Conservation (phyloP, 92 coral and sea anemone species). For the Phenganax marumi region DNA sequence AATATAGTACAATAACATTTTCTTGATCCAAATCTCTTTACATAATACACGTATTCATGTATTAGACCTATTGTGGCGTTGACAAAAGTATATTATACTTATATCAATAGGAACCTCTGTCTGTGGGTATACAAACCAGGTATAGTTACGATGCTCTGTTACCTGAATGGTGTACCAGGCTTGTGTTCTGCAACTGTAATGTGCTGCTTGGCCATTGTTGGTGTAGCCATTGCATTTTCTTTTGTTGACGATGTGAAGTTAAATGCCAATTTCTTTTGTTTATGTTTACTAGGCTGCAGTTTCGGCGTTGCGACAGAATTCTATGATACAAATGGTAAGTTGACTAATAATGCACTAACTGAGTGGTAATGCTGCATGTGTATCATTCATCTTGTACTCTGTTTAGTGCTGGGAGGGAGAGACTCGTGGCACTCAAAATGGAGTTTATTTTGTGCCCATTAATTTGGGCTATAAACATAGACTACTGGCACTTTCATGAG, state of each 20-base stretch:
- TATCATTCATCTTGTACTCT: no score
- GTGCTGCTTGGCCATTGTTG: not conserved
- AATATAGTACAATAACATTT: no score
- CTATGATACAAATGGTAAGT: not conserved
- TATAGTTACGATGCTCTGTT: not conserved
- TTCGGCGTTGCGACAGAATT: not conserved
- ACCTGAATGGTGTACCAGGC: conserved; percentile 35
- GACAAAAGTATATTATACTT: not conserved
- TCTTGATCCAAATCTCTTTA: no score
- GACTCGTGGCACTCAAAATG: no score
- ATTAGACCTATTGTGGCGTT: not conserved
- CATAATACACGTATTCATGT: no score
- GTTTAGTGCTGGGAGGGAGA: no score
- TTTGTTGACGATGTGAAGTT: conserved; percentile 11
- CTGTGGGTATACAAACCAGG: not conserved
- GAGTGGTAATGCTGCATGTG: no score
- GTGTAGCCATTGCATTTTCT: conserved; percentile 22
- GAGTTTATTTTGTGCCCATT: no score
- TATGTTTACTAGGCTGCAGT: not conserved
- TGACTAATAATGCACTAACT: no score
- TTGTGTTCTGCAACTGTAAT: conserved; percentile 2
- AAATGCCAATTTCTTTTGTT: conserved; percentile 6
- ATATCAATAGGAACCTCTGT: not conserved
- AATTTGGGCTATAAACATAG: no score
- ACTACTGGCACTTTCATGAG: no score